A percentile compares a stretch with the other conserved stretches of the same genome.
These are phyloP conservation scores for Tiliqua scincoides DNA, from an alignment of 2,113 vertebrate genomes.

Conservation along the genomic window DNA sequence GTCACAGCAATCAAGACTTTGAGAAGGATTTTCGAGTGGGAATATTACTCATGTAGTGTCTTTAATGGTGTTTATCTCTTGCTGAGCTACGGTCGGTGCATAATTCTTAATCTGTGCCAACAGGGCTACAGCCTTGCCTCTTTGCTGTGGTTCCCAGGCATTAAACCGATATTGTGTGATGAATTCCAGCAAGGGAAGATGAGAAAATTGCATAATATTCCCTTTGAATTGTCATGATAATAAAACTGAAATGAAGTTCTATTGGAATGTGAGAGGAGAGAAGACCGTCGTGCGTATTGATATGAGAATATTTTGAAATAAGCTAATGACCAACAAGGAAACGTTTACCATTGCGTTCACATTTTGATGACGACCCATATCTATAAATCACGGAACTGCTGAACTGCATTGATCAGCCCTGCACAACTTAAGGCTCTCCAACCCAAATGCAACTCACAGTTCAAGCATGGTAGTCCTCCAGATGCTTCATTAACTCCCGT, in stretches of 20 bases:
- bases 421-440: background rate
- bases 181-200: constrained; percentile 31
- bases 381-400: background rate
- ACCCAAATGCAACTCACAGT: background rate
- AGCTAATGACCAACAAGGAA: background rate
- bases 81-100: constrained; percentile 58
- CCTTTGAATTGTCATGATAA: constrained; percentile 59
- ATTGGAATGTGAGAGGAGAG: constrained; percentile 34
- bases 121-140: constrained; percentile 37
- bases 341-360: background rate
- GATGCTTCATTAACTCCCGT: background rate
- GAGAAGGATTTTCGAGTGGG: constrained; percentile 70
- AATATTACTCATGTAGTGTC: constrained; percentile 47
- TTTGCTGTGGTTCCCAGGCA: constrained; percentile 51
- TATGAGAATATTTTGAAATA: background rate
- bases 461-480: background rate
- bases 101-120: constrained; percentile 39
- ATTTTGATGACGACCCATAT: background rate
- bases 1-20: constrained; percentile 66
- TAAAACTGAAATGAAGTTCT: constrained; percentile 45
- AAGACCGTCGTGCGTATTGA: constrained; percentile 10
- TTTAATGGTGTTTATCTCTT: constrained; percentile 68
- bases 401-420: background rate
- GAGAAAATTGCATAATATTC: constrained; percentile 55
- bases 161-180: constrained; percentile 36